phyloP scores from a whole-genome alignment of 1,140 invertebrate species.

The Maconellicoccus hirsutus region DNA sequence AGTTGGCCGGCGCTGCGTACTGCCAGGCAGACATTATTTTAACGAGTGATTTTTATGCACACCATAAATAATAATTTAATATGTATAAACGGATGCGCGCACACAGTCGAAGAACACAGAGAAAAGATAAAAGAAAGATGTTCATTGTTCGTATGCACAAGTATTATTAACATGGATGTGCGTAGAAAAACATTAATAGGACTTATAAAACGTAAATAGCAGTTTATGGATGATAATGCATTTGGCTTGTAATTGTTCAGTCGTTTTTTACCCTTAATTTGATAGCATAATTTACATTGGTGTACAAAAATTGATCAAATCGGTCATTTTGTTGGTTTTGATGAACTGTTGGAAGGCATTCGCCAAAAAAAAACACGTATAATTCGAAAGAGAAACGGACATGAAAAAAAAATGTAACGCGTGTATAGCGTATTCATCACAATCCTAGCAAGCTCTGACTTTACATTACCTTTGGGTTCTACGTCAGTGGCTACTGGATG shows the following conservation, averaged over 20 bases:
- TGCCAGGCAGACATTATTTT: not conserved
- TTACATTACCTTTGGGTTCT: too few relatives aligned
- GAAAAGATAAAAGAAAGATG: slow-evolving; percentile 1
- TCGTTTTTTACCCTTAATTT: too few relatives aligned
- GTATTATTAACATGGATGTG: not conserved
- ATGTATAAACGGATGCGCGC: not conserved
- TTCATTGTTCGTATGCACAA: not conserved
- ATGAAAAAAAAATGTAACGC: too few relatives aligned
- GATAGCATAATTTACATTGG: too few relatives aligned
- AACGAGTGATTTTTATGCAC: slow-evolving; percentile 8
- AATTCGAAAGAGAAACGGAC: too few relatives aligned
- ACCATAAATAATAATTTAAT: slow-evolving; percentile 6
- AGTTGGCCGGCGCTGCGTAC: not conserved
- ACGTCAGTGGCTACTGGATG: too few relatives aligned
- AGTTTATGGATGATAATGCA: not conserved
- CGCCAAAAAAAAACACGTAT: too few relatives aligned
- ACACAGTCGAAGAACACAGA: not conserved
- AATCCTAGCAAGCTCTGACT: too few relatives aligned
- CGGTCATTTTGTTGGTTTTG: too few relatives aligned
- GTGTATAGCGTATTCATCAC: too few relatives aligned
- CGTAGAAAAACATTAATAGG: not conserved
- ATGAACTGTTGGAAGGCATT: too few relatives aligned
- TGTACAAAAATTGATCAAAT: too few relatives aligned
- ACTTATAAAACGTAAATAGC: not conserved
- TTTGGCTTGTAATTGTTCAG: not conserved